Evolutionary conservation across 2,113 vertebrate genomes (phyloP).

Genomic region (Chaenogobius annularis): DNA sequence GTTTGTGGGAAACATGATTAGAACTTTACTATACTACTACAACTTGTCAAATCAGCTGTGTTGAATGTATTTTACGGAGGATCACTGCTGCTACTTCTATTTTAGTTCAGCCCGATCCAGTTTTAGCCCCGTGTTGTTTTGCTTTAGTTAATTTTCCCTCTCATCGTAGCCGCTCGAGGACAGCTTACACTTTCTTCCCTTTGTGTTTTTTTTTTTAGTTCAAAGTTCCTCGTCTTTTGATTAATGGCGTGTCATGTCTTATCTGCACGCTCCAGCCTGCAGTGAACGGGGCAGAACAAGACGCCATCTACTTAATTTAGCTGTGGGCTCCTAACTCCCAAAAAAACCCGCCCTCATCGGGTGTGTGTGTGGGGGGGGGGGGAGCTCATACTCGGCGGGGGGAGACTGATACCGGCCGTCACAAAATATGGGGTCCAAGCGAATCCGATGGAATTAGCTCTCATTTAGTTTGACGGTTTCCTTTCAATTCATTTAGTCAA

Average conservation of each 20-base stretch:
- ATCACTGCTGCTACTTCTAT: slow-evolving; percentile 1
- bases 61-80: too few species aligned
- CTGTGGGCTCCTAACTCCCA: slow-evolving; percentile 25
- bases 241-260: slow-evolving; percentile 39
- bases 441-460: too few species aligned
- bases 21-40: too few species aligned
- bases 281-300: slow-evolving; percentile 31
- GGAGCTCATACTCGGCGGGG: too few species aligned
- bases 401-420: too few species aligned
- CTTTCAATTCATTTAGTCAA: too few species aligned
- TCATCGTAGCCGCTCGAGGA: slow-evolving; percentile 16
- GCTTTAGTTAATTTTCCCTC: slow-evolving; percentile 16
- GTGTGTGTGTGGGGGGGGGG: slow-evolving; percentile 22
- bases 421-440: too few species aligned
- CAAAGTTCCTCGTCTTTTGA: slow-evolving; percentile 27
- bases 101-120: slow-evolving; percentile 13
- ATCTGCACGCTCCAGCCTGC: slow-evolving; percentile 38
- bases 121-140: slow-evolving; percentile 11
- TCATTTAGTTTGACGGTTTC: too few species aligned
- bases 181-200: slow-evolving; percentile 21
- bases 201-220: slow-evolving; percentile 13
- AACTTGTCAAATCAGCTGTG: too few species aligned
- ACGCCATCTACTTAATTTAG: slow-evolving; percentile 39
- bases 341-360: slow-evolving; percentile 22
- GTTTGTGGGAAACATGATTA: too few species aligned